These are phyloP conservation scores for Acanthisitta chloris DNA, from an alignment of 2,113 vertebrate species.

Conservation along the genomic window DNA sequence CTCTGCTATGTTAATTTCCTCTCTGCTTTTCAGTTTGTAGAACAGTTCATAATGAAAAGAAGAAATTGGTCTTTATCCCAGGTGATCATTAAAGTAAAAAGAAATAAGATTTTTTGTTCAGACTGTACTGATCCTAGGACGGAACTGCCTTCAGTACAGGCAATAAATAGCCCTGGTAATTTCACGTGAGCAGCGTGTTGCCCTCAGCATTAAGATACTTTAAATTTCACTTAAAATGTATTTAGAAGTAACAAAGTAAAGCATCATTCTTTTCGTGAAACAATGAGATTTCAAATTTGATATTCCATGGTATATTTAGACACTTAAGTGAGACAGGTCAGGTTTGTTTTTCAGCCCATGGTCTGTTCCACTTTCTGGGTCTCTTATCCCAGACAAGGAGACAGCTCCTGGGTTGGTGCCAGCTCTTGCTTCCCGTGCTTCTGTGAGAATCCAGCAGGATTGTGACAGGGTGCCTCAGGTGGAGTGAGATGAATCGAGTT, in stretches of 20 bases:
- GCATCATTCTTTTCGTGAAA: neutral
- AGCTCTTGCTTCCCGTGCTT: neutral
- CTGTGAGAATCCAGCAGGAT: neutral
- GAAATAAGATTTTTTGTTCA: neutral
- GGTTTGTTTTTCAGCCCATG: neutral
- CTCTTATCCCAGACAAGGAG: rapidly evolving
- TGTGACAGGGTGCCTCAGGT: neutral
- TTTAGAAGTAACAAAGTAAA: neutral
- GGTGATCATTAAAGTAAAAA: neutral
- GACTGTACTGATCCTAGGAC: neutral
- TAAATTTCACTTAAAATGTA: neutral
- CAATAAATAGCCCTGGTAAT: neutral
- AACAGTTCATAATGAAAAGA: neutral
- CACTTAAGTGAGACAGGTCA: neutral
- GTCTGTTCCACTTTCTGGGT: neutral
- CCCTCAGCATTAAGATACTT: neutral
- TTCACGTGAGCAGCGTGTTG: neutral
- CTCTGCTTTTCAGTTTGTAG: neutral
- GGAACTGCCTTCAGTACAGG: neutral
- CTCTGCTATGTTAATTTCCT: constrained; percentile 14
- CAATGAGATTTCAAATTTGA: neutral
- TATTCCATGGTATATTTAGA: neutral
- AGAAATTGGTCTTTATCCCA: neutral
- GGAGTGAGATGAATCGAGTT: neutral
- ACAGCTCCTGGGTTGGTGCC: neutral